phyloP scores from a whole-genome alignment of 2,797 vertebrate genomes.

The Aplochiton taeniatus region DNA sequence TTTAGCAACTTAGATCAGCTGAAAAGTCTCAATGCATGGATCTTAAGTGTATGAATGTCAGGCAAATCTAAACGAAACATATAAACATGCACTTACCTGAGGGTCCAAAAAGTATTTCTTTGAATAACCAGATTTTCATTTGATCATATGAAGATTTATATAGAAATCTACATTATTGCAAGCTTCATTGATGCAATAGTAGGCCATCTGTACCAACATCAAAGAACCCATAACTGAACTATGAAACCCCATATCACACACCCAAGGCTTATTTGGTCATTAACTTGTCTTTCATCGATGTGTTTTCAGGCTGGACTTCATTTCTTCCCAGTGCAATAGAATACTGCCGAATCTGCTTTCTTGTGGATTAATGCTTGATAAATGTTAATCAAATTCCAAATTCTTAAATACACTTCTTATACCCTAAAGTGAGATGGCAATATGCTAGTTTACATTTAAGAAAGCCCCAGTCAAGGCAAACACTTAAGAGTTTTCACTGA shows the following conservation, averaged over 20 bases:
- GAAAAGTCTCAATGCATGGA: too few species aligned
- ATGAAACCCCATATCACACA: conserved; percentile 19
- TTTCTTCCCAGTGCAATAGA: neutral
- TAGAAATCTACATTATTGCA: too few species aligned
- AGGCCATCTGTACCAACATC: neutral
- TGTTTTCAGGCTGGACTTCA: neutral
- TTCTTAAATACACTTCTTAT: too few species aligned
- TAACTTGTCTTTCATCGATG: conserved; percentile 21
- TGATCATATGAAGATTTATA: too few species aligned
- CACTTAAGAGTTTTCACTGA: conserved; percentile 28
- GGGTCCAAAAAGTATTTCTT: too few species aligned
- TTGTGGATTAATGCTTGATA: neutral
- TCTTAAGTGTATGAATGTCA: too few species aligned
- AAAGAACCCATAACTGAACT: conserved; percentile 14
- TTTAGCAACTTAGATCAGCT: too few species aligned
- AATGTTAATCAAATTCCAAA: neutral
- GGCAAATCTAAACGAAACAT: too few species aligned
- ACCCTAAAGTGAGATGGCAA: conserved; percentile 8
- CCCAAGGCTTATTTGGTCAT: conserved; percentile 47
- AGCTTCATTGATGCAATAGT: neutral
- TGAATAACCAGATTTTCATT: too few species aligned
- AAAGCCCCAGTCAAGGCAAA: conserved; percentile 37
- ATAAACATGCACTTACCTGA: too few species aligned
- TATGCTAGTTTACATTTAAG: conserved; percentile 16
- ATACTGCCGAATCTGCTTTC: neutral